phyloP scores from a whole-genome alignment of 2,888 invertebrate genomes.

The Lumbricus terrestris region DNA sequence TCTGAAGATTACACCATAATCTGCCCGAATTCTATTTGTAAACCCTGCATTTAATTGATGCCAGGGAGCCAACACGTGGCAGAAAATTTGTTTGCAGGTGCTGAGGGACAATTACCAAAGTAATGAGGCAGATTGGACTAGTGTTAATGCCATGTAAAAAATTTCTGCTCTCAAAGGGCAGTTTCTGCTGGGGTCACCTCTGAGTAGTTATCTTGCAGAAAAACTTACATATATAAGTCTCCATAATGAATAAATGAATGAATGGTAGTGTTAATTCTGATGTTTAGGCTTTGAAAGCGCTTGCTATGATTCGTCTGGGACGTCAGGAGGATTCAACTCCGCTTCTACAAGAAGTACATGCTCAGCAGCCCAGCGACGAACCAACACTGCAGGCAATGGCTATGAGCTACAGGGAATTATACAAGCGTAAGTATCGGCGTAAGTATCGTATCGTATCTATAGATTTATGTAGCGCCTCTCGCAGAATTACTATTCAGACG shows the following conservation, averaged over 20 bases:
- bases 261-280: constrained; percentile 10
- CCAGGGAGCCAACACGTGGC: not conserved
- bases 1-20: not conserved
- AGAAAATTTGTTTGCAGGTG: no score
- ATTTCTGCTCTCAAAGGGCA: no score
- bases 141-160: no score
- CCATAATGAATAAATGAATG: no score
- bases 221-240: no score
- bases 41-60: not conserved
- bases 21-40: not conserved
- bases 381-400: constrained; percentile 91
- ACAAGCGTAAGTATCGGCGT: constrained; percentile 72
- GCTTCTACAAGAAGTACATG: constrained; percentile 70
- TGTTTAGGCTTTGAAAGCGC: constrained; percentile 77
- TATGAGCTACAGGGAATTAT: constrained; percentile 88
- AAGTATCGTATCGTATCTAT: no score
- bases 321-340: constrained; percentile 76
- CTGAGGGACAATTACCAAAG: no score
- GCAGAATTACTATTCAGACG: no score
- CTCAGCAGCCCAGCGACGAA: constrained; percentile 75
- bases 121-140: no score
- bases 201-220: no score
- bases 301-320: constrained; percentile 85
- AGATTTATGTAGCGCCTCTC: no score
- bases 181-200: no score